Conservation (phyloP, 2,113 vertebrate genomes). For the Baryphthengus martii region DNA sequence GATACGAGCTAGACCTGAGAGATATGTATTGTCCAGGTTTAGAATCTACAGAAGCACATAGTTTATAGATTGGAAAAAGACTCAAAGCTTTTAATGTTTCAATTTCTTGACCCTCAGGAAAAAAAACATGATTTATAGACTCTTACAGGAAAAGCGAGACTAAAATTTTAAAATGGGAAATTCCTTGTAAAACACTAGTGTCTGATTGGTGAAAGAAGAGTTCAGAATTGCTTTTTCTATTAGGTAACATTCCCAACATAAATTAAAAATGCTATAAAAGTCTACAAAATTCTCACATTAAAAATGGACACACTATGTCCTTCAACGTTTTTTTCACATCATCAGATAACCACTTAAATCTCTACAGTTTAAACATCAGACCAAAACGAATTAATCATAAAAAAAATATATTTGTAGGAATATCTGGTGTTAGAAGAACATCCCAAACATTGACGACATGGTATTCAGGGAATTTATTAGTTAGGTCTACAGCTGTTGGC, state of each 20-base stretch:
- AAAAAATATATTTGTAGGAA: not conserved
- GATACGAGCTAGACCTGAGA: not conserved
- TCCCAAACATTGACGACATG: constrained; percentile 24
- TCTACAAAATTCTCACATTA: not conserved
- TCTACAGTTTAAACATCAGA: not conserved
- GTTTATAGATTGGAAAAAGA: not conserved
- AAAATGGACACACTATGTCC: not conserved
- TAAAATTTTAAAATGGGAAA: not conserved
- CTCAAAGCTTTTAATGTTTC: not conserved
- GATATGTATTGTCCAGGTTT: not conserved
- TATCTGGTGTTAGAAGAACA: not conserved
- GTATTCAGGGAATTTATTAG: constrained; percentile 55
- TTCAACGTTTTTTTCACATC: accelerated
- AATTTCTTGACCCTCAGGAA: not conserved
- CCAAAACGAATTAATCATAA: not conserved
- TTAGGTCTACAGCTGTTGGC: constrained; percentile 58
- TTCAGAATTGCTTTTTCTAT: not conserved
- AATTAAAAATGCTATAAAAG: not conserved
- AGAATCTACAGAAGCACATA: not conserved
- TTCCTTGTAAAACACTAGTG: not conserved
- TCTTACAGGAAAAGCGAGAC: not conserved
- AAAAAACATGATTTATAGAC: not conserved
- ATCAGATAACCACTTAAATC: not conserved
- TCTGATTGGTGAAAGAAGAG: not conserved
- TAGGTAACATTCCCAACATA: not conserved